Conservation (phyloP, 2,113 vertebrate species). For the Bambusicola thoracicus region DNA sequence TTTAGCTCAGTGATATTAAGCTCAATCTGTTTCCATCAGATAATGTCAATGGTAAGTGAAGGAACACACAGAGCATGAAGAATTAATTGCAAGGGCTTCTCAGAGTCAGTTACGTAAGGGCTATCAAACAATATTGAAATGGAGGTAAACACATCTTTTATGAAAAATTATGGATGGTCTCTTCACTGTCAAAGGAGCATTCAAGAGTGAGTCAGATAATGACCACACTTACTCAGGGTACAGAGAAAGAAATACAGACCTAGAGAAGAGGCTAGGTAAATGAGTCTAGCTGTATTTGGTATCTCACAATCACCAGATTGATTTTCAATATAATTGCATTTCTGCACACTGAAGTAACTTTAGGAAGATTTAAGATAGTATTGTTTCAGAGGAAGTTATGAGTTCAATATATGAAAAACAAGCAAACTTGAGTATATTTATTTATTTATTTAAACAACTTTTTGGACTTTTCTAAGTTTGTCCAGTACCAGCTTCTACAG, state of each 20-base stretch:
- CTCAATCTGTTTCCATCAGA: not conserved
- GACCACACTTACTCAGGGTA: not conserved
- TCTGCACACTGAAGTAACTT: not conserved
- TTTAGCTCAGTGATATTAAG: not conserved
- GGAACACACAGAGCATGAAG: not conserved
- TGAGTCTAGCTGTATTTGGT: not conserved
- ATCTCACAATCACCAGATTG: not conserved
- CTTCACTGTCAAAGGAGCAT: not conserved
- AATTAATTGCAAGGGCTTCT: not conserved
- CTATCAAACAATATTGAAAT: not conserved
- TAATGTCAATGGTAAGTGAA: not conserved
- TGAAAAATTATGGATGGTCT: not conserved
- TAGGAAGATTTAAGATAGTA: not conserved
- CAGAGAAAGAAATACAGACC: not conserved
- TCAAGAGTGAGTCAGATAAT: not conserved
- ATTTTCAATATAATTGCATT: not conserved
- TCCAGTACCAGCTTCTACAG: fast-evolving
- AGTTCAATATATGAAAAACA: not conserved
- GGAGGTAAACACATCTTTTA: not conserved
- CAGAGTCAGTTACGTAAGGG: not conserved
- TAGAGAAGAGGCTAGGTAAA: not conserved
- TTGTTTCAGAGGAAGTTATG: not conserved
- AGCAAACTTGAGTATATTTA: not conserved
- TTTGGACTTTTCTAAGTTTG: not conserved
- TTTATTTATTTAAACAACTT: not conserved